Evolutionary conservation across 2,888 invertebrate species (phyloP), one percentile per base, ranked within the genome.

Genomic region (Netelia inedita): DNA sequence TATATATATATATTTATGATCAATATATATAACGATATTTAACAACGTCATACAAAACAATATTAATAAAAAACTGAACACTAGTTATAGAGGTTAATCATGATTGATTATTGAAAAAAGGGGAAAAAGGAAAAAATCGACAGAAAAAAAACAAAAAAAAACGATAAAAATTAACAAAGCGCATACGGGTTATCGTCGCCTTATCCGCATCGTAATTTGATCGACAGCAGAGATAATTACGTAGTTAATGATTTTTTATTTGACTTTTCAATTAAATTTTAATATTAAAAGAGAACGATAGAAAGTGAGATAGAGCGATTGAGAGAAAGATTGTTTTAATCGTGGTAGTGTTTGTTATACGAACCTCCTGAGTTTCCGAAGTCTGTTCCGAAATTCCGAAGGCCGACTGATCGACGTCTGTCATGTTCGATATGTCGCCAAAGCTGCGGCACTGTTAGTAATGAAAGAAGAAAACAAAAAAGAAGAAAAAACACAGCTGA

Each of bases 371-470:
- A 72, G 87, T 86, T 83, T 91, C 91, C 89, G 89, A 84, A 66
- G 91, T 87, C 86, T 89, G 89, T 84, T 91, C 91, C 88, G 92
- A 89, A 88, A 90, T 90, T 83, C 90, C 91, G 55, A 91, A 91
- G 83, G 90, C 83, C 87, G 88, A 88, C 87, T 91, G 90, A 87
- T 93, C 94, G 85, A 93, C 94, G 86, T 94, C 94, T 79, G 92
- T 94, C 89, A 95, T 94, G 93, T 94, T 95, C 90, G 95, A 95
- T 91, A 95, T 94, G 93, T 95, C 95, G 91, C 95, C 95, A 92
- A 95, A 95, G 94, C 95, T 95, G 92, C 95, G 95, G 94, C 95
- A 95, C 95, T 95, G 94, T 92, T 91, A 92, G 90, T 91, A 89
- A 92, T 89, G 91, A 83, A 71, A 71, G 43, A 83, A 83, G 28